Evolutionary conservation across 2,113 vertebrate species (phyloP).

Genomic region (Triplophysa rosa): DNA sequence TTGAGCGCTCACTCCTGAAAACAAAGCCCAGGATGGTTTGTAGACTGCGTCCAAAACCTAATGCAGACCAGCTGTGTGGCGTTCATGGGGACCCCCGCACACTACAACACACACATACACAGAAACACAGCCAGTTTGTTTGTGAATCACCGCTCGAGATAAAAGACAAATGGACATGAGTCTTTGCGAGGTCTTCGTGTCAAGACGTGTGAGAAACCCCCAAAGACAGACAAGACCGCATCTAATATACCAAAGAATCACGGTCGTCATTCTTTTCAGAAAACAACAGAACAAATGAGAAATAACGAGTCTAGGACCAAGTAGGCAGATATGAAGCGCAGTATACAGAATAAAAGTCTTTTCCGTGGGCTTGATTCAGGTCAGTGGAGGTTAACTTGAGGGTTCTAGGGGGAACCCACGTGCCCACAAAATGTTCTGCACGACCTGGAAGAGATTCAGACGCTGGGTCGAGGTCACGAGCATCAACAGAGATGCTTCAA

Average conservation of each 20-base stretch:
- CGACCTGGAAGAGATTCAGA: slow-evolving; percentile 25
- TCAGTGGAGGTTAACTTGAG: slow-evolving; percentile 45
- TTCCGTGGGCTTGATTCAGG: slow-evolving; percentile 42
- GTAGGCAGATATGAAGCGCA: slow-evolving; percentile 44
- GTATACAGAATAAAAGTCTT: slow-evolving; percentile 37
- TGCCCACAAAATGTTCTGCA: slow-evolving; percentile 37
- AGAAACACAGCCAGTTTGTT: slow-evolving; percentile 62
- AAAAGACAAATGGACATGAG: slow-evolving; percentile 53
- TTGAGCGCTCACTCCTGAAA: slow-evolving; percentile 58
- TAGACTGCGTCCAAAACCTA: slow-evolving; percentile 57
- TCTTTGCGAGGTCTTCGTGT: no score
- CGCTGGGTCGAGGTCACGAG: slow-evolving; percentile 19
- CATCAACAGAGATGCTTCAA: slow-evolving; percentile 7
- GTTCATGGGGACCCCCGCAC: slow-evolving; percentile 13
- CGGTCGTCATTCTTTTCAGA: no score
- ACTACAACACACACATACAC: background rate
- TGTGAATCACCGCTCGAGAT: slow-evolving; percentile 72
- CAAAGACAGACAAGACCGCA: background rate
- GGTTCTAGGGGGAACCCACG: slow-evolving; percentile 30
- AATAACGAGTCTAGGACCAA: background rate
- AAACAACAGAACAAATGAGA: background rate
- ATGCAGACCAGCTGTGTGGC: slow-evolving; percentile 73
- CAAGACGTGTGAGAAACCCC: no score
- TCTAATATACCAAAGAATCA: background rate
- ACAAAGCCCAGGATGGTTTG: slow-evolving; percentile 52